Base-by-base conservation (phyloP, 2,113 vertebrate genomes). In the Odontophorus gujanensis region DNA sequence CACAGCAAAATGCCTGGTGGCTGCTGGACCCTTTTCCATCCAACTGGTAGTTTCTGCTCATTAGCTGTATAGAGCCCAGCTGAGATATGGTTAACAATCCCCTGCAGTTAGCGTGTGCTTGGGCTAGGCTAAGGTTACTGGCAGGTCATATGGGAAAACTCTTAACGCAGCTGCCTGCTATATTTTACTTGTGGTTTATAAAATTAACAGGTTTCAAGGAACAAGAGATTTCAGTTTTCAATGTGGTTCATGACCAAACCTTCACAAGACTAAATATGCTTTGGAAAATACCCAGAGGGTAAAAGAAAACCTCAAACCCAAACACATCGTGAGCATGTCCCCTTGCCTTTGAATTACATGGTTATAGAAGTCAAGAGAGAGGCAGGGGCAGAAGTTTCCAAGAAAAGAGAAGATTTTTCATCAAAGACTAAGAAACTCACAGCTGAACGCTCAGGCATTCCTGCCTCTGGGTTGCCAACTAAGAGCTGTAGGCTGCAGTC, bases 201-300 rank as follows among this genome's bases (percentile, higher is more conserved):
- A 93, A 97, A 95, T 93, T 67, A 93, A 95, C 84, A 95, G 42
- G 87, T 96, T 88, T 94, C 89, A 95, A 95, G 87, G 95, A 94
- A 92, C 89, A 72, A 95, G 89, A 89, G 79, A 91, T 92, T 91
- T 95, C 79, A 96, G 93, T 91, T 96, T 90, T 85, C 89, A 78
- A 2, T 57, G 65, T 68, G 94, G 93, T 81, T 96, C 65, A 78
- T 42, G 53, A 92, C 93, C 63, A 95, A 85, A 90, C 63, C 57
- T 92, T 95, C 85, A 61, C 15, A 83, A 57, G 55, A 62, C 40
- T 85, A 95, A 91, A 95, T 81, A 91, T 63, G 38, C 69, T 75
- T 72, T 34, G 92, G 94, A 92, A 96, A 95, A 95, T 81, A 92
- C 86, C 88, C 77, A 81, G 81, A 40, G 66, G 85, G 69, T 43